Percentiles rank a stretch among this genome's conserved stretches.
Evolutionary conservation across 2,113 vertebrate species (phyloP).

Genomic region (Hiodon alosoides): DNA sequence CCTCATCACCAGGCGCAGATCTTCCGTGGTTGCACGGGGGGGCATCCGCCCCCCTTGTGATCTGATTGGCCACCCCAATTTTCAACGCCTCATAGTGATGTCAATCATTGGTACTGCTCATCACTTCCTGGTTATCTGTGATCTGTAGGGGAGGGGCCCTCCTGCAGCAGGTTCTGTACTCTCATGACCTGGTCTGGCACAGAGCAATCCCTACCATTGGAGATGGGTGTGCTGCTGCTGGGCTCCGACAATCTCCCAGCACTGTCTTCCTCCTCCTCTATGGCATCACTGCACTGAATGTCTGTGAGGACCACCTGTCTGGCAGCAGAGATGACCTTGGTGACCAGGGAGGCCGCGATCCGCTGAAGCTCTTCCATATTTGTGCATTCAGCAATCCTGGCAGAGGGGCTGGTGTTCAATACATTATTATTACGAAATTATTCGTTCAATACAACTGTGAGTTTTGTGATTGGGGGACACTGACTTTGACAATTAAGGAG

Average conservation of each 20-base stretch:
- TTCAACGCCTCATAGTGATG: no score
- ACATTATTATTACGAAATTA: no score
- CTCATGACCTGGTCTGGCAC: slow-evolving; percentile 25
- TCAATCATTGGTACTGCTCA: no score
- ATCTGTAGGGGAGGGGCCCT: slow-evolving; percentile 15
- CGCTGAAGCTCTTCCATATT: slow-evolving; percentile 65
- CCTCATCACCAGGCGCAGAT: background rate
- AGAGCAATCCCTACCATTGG: slow-evolving; percentile 30
- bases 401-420: slow-evolving; percentile 23
- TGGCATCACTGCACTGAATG: slow-evolving; percentile 26
- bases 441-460: no score
- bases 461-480: no score
- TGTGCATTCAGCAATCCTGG: background rate
- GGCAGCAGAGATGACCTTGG: slow-evolving; percentile 80
- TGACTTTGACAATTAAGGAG: no score
- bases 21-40: no score
- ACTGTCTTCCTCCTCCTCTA: background rate
- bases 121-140: slow-evolving; percentile 8
- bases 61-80: no score
- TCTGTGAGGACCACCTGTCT: slow-evolving; percentile 72
- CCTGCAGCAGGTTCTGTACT: slow-evolving; percentile 20
- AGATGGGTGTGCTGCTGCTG: slow-evolving; percentile 9
- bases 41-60: no score
- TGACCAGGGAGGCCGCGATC: slow-evolving; percentile 77
- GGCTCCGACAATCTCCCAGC: rapidly evolving